These are phyloP conservation scores for Dunckerocampus dactyliophorus DNA, from an alignment of 2,113 vertebrate species.

Conservation along the genomic window DNA sequence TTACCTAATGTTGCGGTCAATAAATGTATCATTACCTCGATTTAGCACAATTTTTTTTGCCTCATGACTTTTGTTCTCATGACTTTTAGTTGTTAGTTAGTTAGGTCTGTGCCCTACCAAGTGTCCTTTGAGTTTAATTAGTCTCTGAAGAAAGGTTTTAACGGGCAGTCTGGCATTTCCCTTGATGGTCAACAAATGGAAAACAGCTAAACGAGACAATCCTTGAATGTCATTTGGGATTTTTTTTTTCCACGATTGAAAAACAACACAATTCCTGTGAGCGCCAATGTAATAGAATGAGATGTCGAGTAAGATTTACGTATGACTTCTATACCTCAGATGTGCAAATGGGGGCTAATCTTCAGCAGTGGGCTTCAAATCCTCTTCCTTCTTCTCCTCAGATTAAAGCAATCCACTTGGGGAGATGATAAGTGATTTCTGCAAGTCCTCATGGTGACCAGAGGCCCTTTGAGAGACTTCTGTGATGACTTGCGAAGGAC, in stretches of 20 bases:
- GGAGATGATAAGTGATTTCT: constrained; percentile 32
- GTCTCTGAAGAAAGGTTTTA: neutral
- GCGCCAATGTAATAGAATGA: constrained; percentile 32
- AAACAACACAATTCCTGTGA: constrained; percentile 40
- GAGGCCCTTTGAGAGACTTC: constrained; percentile 16
- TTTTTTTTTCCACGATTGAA: constrained; percentile 35
- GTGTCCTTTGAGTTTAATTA: constrained; percentile 3
- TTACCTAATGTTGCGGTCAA: no score
- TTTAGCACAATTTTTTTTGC: no score
- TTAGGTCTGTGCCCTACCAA: neutral
- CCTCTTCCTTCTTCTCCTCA: constrained; percentile 33
- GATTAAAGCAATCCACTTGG: constrained; percentile 49
- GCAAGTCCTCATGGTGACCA: constrained; percentile 14
- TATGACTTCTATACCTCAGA: constrained; percentile 47
- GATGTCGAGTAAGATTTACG: constrained; percentile 49
- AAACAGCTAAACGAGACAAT: neutral
- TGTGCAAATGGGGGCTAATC: constrained; percentile 57
- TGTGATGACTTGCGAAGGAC: constrained; percentile 22
- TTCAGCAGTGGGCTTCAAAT: constrained; percentile 36
- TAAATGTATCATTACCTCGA: no score
- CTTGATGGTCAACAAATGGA: neutral
- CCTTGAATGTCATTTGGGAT: constrained; percentile 16
- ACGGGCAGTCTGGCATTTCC: constrained; percentile 2
- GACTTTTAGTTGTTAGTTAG: no score
- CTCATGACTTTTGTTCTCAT: no score